Base-by-base conservation (phyloP, 2,113 vertebrate genomes). In the Hylia prasina region DNA sequence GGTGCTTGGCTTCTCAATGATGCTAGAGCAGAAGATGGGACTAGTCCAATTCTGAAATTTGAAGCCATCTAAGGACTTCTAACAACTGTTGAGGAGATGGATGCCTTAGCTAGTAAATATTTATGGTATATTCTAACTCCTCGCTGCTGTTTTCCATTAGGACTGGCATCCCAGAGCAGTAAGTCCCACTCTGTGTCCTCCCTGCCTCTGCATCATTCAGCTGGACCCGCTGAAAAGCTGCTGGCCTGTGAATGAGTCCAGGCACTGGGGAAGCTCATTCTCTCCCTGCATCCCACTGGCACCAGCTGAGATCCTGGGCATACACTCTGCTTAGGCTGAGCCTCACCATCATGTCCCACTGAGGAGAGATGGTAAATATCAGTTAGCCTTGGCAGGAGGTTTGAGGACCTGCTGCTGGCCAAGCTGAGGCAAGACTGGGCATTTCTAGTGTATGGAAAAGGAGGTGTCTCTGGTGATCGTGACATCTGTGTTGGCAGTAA, bases 131-230 rank as follows among this genome's bases (percentile, higher is more conserved):
- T 93, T 94, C 44, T 75, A 79, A 89, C 80, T 68, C 44, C 31
- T 95, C 11, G 28, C 76, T 79, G 85, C 86, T 81, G 82, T 71
- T 95, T 94, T 90, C 76, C 82, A 81, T 90, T 84, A 90, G 88
- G 48, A 50, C 31, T 79, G 82, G 82, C 82, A 64, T 89, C 93
- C 75, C 89, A 90, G 87, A 93, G 73, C 71, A 89, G 51, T 92
- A 90, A 94, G 70, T 69, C 63, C 80, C 23, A 18, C 7, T 58
- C 30, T n/a, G 37, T 64, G 85, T 63, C 60, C 56, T 84, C 24
- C 22, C 60, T 92, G 90, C 79, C 60, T 53, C 88, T 0, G 2
- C 72, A 71, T 80, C 79, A 64, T 89, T 86, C n/a, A 5, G 24
- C 33, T 0, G 2, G 61, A 84, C 70, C 37, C 0, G 0, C 58